Conservation (phyloP, 2,113 vertebrate species). For the Camelus dromedarius region DNA sequence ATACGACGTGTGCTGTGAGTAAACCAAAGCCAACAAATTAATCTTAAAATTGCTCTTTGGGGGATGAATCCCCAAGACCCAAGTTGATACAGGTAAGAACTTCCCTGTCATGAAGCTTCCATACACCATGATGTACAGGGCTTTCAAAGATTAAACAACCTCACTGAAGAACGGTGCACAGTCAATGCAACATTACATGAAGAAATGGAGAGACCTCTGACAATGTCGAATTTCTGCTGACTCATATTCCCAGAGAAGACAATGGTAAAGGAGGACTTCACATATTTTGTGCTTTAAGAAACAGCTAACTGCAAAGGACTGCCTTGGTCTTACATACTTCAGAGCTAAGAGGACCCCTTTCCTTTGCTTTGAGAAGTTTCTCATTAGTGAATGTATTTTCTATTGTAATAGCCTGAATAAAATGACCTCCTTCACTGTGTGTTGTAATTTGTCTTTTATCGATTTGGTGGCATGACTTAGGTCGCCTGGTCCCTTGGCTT, state of each 20-base stretch:
- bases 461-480: not conserved
- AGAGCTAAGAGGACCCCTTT: not conserved
- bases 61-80: not conserved
- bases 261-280: not conserved
- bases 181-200: not conserved
- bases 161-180: not conserved
- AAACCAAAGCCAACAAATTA: not conserved
- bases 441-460: not conserved
- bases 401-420: constrained; percentile 1
- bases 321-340: not conserved
- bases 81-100: not conserved
- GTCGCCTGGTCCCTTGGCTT: not conserved
- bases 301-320: not conserved
- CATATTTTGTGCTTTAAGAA: not conserved
- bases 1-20: not conserved
- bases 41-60: not conserved
- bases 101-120: not conserved
- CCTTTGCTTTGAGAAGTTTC: constrained; percentile 6
- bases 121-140: not conserved
- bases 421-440: not conserved
- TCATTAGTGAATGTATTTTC: not conserved
- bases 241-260: not conserved
- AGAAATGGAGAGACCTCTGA: not conserved
- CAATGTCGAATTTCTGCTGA: not conserved
- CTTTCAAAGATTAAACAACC: not conserved